These are phyloP conservation scores for Maccullochella peelii DNA, from an alignment of 2,113 vertebrate species.

Conservation along the genomic window DNA sequence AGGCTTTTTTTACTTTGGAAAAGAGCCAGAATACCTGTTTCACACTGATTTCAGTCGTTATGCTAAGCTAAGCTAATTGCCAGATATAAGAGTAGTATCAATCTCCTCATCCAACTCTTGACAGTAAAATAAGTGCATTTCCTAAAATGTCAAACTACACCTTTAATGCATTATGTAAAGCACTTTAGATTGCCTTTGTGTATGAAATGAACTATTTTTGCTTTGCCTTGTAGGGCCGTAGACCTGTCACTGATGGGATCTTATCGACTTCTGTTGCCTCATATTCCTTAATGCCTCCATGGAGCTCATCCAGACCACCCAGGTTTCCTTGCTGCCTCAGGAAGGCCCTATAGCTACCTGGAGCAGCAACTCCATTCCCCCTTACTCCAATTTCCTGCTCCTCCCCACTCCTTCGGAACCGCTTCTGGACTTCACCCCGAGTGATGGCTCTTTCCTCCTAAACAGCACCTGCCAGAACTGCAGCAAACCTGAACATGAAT, in stretches of 20 bases:
- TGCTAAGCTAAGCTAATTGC: not conserved
- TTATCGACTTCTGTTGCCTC: not conserved
- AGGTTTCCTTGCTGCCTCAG: constrained; percentile 40
- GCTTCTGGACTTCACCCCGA: not conserved
- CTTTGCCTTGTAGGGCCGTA: constrained; percentile 35
- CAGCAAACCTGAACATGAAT: constrained; percentile 44
- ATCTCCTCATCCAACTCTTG: not conserved
- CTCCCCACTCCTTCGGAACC: constrained; percentile 27
- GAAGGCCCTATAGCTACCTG: constrained; percentile 23
- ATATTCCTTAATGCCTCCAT: constrained; percentile 38
- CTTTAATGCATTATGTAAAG: not conserved
- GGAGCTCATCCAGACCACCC: constrained; percentile 68
- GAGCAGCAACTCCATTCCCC: constrained; percentile 26
- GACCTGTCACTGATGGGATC: constrained; percentile 40
- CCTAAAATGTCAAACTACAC: not conserved
- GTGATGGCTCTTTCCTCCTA: not conserved
- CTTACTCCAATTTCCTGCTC: constrained; percentile 21
- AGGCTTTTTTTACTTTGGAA: not conserved
- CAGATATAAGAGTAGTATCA: not conserved
- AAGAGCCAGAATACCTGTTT: too few relatives aligned
- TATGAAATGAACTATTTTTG: not conserved
- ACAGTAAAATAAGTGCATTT: not conserved
- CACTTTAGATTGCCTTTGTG: not conserved
- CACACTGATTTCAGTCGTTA: not conserved
- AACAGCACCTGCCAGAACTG: constrained; percentile 66